Evolutionary conservation across 2,888 invertebrate genomes (phyloP).

Genomic region (Amblyteles armatorius): DNA sequence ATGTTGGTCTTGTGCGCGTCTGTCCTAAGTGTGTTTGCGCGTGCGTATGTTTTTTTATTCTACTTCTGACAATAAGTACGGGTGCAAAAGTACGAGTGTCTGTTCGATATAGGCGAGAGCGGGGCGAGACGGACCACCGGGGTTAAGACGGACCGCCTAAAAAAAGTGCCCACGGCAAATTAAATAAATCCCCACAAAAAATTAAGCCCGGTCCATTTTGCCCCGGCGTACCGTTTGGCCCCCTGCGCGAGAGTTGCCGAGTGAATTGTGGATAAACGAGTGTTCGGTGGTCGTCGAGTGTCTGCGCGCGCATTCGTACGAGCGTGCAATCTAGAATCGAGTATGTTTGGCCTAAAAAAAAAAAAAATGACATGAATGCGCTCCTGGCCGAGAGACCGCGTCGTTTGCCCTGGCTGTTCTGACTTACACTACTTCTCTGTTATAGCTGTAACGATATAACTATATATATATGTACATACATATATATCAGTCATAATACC

Average conservation of each 20-base stretch:
- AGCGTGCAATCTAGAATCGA: neutral
- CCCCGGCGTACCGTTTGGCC: neutral
- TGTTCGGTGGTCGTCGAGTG: neutral
- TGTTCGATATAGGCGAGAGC: neutral
- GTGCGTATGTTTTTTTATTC: slow-evolving; percentile 57
- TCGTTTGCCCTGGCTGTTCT: slow-evolving; percentile 43
- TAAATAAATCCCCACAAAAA: neutral
- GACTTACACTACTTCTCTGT: slow-evolving; percentile 41
- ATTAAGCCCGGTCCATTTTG: neutral
- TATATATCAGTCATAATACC: slow-evolving; percentile 15
- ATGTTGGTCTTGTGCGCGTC: slow-evolving; percentile 60
- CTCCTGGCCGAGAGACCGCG: slow-evolving; percentile 30
- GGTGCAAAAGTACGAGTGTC: slow-evolving; percentile 31
- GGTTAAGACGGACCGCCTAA: neutral
- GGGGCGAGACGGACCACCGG: neutral
- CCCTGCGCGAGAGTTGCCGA: neutral
- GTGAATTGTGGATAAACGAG: neutral
- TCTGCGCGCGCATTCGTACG: neutral
- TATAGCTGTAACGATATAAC: slow-evolving; percentile 15
- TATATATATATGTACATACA: slow-evolving; percentile 12
- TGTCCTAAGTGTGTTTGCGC: slow-evolving; percentile 68
- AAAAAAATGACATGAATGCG: slow-evolving; percentile 40
- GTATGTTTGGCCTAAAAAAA: slow-evolving; percentile 43
- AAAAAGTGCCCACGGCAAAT: neutral
- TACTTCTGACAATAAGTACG: slow-evolving; percentile 30